These are phyloP conservation scores for Nomada lathburiana DNA, from an alignment of 2,888 invertebrate species.

Conservation along the genomic window DNA sequence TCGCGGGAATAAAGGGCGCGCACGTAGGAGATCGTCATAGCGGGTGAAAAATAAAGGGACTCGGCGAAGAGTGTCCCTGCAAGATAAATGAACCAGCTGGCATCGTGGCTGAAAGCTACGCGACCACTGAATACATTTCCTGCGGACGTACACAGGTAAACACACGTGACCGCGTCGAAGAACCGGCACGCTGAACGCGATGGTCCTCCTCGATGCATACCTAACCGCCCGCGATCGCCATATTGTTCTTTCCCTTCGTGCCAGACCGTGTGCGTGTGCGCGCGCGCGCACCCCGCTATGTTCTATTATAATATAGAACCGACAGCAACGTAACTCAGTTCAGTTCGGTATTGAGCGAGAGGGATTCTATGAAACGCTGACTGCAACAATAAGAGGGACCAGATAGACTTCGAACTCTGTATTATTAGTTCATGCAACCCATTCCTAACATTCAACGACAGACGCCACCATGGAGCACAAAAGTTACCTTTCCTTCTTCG, in stretches of 20 bases:
- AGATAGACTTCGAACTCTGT: not conserved
- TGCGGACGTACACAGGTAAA: conserved; percentile 63
- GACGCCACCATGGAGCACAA: too few relatives aligned
- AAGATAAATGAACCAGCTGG: conserved; percentile 75
- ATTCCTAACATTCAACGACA: not conserved
- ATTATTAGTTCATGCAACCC: not conserved
- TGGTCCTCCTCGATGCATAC: conserved; percentile 42
- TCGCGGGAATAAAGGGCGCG: conserved; percentile 45
- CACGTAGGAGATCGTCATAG: conserved; percentile 58
- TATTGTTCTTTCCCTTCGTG: conserved; percentile 21
- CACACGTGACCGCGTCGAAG: conserved; percentile 47
- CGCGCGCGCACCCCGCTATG: not conserved
- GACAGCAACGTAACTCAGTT: not conserved
- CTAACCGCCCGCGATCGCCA: conserved; percentile 41
- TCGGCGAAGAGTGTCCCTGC: conserved; percentile 52
- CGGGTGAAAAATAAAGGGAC: conserved; percentile 51
- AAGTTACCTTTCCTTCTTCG: too few relatives aligned
- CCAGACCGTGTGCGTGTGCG: not conserved
- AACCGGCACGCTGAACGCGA: conserved; percentile 30
- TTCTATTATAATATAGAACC: too few relatives aligned
- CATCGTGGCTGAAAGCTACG: conserved; percentile 68
- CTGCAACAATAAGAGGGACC: not conserved
- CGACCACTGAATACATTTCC: conserved; percentile 72
- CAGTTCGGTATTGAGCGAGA: not conserved
- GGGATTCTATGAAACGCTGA: not conserved